Percentiles rank a stretch among this genome's conserved stretches.
phyloP scores from a whole-genome alignment of 2,113 vertebrate genomes.

The Numenius arquata region DNA sequence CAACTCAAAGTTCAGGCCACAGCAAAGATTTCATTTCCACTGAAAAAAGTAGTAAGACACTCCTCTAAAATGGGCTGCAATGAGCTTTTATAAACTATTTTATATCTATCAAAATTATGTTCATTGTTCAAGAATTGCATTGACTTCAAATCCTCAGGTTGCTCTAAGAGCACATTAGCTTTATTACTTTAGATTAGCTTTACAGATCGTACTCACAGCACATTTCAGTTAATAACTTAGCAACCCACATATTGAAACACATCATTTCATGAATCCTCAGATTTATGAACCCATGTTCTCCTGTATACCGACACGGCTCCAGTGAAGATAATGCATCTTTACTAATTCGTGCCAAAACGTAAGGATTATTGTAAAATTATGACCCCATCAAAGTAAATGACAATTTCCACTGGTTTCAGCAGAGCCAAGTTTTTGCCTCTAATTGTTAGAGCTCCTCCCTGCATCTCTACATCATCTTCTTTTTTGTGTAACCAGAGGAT shows the following conservation, averaged over 20 bases:
- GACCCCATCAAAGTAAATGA: neutral
- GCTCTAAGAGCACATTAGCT: slow-evolving; percentile 4
- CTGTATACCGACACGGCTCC: neutral
- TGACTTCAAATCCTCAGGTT: slow-evolving; percentile 27
- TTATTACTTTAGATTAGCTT: slow-evolving; percentile 37
- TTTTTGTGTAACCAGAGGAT: neutral
- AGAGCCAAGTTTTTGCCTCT: neutral
- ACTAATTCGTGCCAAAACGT: neutral
- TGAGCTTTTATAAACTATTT: neutral
- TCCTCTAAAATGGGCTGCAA: neutral
- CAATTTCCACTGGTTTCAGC: neutral
- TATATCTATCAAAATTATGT: slow-evolving; percentile 1
- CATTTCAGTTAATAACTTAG: neutral
- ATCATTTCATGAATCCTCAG: neutral
- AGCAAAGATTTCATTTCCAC: neutral
- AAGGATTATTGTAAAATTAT: neutral
- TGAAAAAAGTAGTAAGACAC: neutral
- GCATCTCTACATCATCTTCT: neutral
- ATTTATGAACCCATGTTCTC: neutral
- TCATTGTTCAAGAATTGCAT: neutral
- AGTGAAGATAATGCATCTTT: neutral
- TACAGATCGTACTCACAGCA: neutral
- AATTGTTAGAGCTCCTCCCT: neutral
- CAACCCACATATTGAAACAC: neutral
- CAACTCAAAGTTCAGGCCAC: neutral